Percentiles rank a stretch among this genome's conserved stretches.
phyloP scores from a whole-genome alignment of 2,797 vertebrate genomes.

The Sebastiscus albofasciatus region DNA sequence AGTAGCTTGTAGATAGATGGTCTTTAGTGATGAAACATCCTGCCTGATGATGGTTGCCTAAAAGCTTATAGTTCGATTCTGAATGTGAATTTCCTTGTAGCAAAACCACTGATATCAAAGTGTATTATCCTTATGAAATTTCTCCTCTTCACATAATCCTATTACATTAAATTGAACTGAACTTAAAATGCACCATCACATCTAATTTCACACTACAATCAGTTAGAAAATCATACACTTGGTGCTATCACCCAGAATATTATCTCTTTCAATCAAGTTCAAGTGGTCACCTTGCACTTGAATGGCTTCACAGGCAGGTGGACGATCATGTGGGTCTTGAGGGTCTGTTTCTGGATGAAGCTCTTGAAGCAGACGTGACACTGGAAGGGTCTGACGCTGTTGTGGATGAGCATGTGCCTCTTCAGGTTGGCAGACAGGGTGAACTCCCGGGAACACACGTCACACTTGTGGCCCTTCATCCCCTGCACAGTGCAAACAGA shows the following conservation, averaged over 20 bases:
- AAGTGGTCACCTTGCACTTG: conserved; percentile 91
- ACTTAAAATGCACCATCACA: conserved; percentile 3
- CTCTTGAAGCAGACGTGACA: conserved; percentile 99
- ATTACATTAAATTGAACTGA: background rate
- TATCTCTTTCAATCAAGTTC: background rate
- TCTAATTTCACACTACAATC: conserved; percentile 10
- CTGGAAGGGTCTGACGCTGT: conserved; percentile 96
- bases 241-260: background rate
- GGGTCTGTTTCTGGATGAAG: conserved; percentile 98
- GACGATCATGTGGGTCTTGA: conserved; percentile 99
- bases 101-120: background rate
- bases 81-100: background rate
- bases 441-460: conserved; percentile 96
- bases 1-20: background rate
- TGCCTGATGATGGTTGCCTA: background rate
- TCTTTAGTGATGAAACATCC: background rate
- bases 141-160: conserved; percentile 17
- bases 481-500: conserved; percentile 80
- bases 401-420: conserved; percentile 98
- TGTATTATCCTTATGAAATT: background rate
- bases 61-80: background rate
- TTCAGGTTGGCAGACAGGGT: conserved; percentile 98
- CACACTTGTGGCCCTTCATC: conserved; percentile 97
- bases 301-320: conserved; percentile 97
- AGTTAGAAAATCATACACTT: background rate